Evolutionary conservation across 2,888 invertebrate genomes (phyloP).

Genomic region (Laspeyria flexula): DNA sequence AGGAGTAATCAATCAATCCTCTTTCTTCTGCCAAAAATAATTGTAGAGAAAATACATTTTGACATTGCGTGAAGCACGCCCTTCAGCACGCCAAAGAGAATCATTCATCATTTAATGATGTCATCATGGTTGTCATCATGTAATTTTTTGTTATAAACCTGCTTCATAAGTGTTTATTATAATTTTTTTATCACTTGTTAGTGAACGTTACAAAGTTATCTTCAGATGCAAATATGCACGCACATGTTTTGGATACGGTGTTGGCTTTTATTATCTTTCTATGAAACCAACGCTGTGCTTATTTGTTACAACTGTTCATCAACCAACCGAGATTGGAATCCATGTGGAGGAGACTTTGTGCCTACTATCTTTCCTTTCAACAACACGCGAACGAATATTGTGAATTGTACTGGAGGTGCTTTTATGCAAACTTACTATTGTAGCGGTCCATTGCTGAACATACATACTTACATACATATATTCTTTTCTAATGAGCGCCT

Average conservation of each 20-base stretch:
- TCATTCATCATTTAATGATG: neutral
- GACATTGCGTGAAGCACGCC: too few species aligned
- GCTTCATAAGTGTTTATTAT: neutral
- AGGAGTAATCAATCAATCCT: too few species aligned
- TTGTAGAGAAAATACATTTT: neutral
- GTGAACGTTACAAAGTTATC: conserved; percentile 9
- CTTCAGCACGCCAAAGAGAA: neutral
- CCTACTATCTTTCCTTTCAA: conserved; percentile 54
- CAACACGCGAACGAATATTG: conserved; percentile 53
- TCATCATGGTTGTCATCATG: conserved; percentile 5
- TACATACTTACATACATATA: too few species aligned
- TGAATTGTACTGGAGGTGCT: conserved; percentile 73
- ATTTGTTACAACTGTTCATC: conserved; percentile 75
- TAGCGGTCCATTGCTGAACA: too few species aligned
- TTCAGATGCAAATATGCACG: conserved; percentile 21
- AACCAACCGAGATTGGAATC: conserved; percentile 54
- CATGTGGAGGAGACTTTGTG: conserved; percentile 67
- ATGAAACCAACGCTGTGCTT: conserved; percentile 40
- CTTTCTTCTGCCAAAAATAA: neutral
- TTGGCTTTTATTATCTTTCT: conserved; percentile 35
- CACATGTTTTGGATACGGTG: conserved; percentile 45
- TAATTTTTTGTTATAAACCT: conserved; percentile 3
- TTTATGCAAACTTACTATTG: neutral
- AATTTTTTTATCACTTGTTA: conserved; percentile 5
- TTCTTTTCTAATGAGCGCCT: too few species aligned